Conservation (phyloP, 2,113 vertebrate genomes). For the Verasper variegatus region DNA sequence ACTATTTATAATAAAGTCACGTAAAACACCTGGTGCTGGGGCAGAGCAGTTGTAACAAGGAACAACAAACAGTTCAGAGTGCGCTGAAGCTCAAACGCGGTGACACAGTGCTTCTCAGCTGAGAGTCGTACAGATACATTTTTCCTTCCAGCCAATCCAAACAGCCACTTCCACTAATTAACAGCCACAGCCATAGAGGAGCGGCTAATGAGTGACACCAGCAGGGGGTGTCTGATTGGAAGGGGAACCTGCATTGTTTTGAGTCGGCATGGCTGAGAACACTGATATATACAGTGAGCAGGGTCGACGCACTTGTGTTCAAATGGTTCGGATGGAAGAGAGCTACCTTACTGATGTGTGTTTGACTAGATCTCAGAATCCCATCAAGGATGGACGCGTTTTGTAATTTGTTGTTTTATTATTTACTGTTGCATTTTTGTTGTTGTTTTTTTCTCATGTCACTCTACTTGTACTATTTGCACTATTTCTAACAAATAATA, state of each 20-base stretch:
- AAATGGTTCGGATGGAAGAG: background rate
- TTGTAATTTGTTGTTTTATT: background rate
- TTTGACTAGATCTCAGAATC: background rate
- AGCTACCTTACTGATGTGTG: background rate
- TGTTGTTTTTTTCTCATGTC: no score
- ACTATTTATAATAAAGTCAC: background rate
- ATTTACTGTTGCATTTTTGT: background rate
- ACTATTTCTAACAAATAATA: no score
- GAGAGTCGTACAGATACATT: background rate
- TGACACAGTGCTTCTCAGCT: background rate
- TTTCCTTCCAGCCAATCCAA: slow-evolving; percentile 3
- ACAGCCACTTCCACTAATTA: slow-evolving; percentile 11
- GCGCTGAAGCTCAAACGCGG: background rate
- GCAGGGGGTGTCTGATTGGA: slow-evolving; percentile 14
- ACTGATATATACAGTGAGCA: background rate
- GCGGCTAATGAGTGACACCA: slow-evolving; percentile 20
- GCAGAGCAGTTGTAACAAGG: background rate
- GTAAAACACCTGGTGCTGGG: background rate
- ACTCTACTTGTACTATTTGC: no score
- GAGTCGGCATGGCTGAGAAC: background rate
- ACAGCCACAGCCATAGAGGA: background rate
- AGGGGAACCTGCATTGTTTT: background rate
- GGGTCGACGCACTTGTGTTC: background rate
- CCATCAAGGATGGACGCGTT: no score
- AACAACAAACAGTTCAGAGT: slow-evolving; percentile 10